Evolutionary conservation across 64 coral and sea anemone species (phyloP).

Genomic region (Montipora cactus): DNA sequence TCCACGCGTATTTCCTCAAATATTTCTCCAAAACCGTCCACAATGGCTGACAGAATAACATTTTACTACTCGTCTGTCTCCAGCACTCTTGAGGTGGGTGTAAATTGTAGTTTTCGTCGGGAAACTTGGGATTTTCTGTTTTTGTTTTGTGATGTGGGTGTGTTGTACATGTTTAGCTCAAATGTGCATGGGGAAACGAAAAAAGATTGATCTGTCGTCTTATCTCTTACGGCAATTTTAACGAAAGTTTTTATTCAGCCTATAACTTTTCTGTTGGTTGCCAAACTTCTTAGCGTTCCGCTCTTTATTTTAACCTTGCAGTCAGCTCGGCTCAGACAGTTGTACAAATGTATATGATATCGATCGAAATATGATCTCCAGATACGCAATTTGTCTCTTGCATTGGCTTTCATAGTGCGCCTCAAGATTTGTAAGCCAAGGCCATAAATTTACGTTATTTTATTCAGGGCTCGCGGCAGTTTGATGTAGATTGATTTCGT

Average conservation of each 20-base stretch:
- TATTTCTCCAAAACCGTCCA: not conserved
- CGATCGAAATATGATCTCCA: not conserved
- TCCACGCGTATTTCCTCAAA: not conserved
- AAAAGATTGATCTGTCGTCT: not conserved
- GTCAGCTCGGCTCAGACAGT: no score
- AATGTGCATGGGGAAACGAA: no score
- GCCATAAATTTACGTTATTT: not conserved
- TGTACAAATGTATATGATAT: not conserved
- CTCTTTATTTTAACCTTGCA: not conserved
- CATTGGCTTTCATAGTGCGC: no score
- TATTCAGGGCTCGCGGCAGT: not conserved
- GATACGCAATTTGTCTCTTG: no score
- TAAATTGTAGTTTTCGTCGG: not conserved
- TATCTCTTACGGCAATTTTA: not conserved
- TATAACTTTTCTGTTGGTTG: not conserved
- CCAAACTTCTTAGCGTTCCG: not conserved
- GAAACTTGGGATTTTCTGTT: not conserved
- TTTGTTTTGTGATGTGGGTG: not conserved
- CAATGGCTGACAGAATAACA: conserved; percentile 55
- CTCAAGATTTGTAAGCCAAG: not conserved
- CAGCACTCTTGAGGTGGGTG: conserved; percentile 77
- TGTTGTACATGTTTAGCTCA: not conserved
- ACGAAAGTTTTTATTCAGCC: not conserved
- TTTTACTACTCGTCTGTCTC: conserved; percentile 68
- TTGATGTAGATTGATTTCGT: conserved; percentile 16